These are phyloP conservation scores for Alectoris magna DNA, from an alignment of 2,797 vertebrate genomes.

Conservation along the genomic window DNA sequence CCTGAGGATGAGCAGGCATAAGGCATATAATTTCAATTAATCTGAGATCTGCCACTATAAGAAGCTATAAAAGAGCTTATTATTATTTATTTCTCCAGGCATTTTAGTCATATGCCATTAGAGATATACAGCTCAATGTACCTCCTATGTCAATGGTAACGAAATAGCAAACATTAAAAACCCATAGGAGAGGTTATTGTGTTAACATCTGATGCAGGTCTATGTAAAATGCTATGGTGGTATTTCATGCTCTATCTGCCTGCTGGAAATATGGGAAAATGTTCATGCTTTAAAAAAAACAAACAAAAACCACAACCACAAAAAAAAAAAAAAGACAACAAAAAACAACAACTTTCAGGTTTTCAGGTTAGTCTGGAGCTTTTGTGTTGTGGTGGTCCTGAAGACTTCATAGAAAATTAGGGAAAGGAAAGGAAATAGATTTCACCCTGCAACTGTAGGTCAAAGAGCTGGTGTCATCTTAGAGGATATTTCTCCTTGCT, in stretches of 20 bases:
- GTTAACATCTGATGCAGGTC: background rate
- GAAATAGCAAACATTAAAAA: slow-evolving; percentile 54
- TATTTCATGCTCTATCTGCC: background rate
- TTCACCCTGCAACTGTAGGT: background rate
- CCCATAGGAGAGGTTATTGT: slow-evolving; percentile 19
- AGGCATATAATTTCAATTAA: slow-evolving; percentile 59
- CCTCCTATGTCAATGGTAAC: background rate
- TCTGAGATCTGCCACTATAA: slow-evolving; percentile 41
- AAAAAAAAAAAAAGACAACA: background rate
- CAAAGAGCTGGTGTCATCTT: background rate
- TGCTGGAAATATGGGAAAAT: background rate
- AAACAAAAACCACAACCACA: too few relatives aligned
- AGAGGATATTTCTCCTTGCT: background rate
- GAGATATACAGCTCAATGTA: background rate
- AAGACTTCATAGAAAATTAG: background rate
- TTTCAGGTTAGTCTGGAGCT: background rate
- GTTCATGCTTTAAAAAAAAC: background rate
- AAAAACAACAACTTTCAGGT: background rate
- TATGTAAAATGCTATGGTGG: background rate
- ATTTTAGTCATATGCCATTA: slow-evolving; percentile 25
- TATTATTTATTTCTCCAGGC: slow-evolving; percentile 62
- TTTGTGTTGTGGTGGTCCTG: background rate
- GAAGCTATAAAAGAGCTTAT: slow-evolving; percentile 24
- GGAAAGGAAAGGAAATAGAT: background rate
- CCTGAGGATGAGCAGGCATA: slow-evolving; percentile 5